Evolutionary conservation across 2,113 vertebrate species (phyloP), one percentile per base, ranked within the genome.

Genomic region (Rhinopomastus cyanomelas): DNA sequence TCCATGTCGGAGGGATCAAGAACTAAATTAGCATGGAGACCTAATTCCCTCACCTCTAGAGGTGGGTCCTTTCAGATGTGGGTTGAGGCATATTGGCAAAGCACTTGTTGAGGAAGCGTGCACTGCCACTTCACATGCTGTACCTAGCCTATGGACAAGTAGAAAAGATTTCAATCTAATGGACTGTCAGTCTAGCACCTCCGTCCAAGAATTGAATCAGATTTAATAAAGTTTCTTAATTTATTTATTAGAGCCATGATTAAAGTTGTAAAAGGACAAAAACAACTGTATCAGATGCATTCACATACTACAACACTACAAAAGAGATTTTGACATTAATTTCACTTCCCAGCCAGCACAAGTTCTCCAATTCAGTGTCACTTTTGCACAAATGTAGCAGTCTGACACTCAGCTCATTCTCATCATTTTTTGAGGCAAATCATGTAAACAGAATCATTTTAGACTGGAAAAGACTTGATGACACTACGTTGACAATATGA

Each of bases 151-250:
- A 91, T 39, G 80, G 92, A 96, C 61, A 97, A 95, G 95, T 90
- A 96, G 89, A 97, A 95, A 94, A 96, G 82, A 97, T 95, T 95
- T 96, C 89, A 95, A 91, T 95, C 93, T 97, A 85, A 88, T 96
- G 90, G 81, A 90, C 83, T 93, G 73, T 87, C 88, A 96, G 60
- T 53, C 94, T 94, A 90, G 79, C 39, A 96, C 36, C 44, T 95
- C 87, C 91, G 89, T 94, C 88, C 88, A 95, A 95, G 69, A 96
- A 96, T 62, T 91, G 92, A 95, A 90, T 93, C 87, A 42, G 39
- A 94, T 91, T 93, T 80, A 79, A 90, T 77, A 10, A 56, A 30
- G n/a, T 5, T 7, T 75, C 11, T 56, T 73, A 44, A 26, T 37
- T 60, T 27, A 48, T 67, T 83, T 77, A 88, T 93, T 91, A 81